A percentile compares a stretch with the other conserved stretches of the same genome.
Evolutionary conservation across 2,797 vertebrate species (phyloP).

Genomic region (Rousettus madagascariensis): DNA sequence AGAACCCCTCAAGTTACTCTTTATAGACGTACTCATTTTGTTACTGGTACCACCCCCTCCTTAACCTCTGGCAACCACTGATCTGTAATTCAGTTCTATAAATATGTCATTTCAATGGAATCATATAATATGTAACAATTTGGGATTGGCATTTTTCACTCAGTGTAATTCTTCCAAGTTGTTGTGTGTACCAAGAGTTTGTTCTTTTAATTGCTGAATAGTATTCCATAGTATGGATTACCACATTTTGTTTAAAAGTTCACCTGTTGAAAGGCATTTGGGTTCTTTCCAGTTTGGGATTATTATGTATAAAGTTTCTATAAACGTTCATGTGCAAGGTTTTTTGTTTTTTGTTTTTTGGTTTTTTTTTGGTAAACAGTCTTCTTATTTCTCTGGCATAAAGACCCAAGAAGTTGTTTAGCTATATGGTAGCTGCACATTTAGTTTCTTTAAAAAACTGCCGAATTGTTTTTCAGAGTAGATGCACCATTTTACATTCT

Average conservation of each 20-base stretch:
- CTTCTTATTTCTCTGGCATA: not conserved
- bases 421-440: not conserved
- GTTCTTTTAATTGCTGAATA: not conserved
- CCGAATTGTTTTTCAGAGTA: not conserved
- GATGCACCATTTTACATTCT: not conserved
- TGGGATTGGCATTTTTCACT: not conserved
- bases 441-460: not conserved
- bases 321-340: not conserved
- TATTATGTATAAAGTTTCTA: not conserved
- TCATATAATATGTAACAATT: not conserved
- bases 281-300: not conserved
- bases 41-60: not conserved
- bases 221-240: not conserved
- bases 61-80: not conserved
- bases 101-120: not conserved
- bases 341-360: not conserved
- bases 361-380: not conserved
- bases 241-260: not conserved
- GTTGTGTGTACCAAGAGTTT: not conserved
- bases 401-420: not conserved
- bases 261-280: not conserved
- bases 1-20: not conserved
- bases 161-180: not conserved
- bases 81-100: not conserved
- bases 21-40: not conserved